These are phyloP conservation scores for Whitmania pigra DNA, from an alignment of 1,140 invertebrate species.

Conservation along the genomic window DNA sequence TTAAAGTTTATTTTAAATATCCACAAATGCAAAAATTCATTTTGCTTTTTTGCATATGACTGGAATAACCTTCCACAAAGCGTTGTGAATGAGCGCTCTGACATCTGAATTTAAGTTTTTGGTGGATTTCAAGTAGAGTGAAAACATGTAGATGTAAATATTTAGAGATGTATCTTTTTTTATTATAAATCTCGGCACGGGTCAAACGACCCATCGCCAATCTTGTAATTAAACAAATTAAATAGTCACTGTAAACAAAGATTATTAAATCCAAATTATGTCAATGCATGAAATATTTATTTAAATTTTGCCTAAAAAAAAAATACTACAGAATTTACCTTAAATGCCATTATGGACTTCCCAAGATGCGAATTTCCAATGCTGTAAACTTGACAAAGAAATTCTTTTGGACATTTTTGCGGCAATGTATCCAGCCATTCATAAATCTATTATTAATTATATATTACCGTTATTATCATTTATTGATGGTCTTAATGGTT, in stretches of 20 bases:
- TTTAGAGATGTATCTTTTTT: too few species aligned
- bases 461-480: too few species aligned
- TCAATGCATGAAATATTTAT: too few species aligned
- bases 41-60: neutral
- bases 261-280: too few species aligned
- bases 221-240: too few species aligned
- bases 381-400: conserved; percentile 5
- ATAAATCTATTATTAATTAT: conserved; percentile 3
- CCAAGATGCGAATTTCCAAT: conserved; percentile 1
- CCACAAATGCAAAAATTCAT: neutral
- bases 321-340: neutral
- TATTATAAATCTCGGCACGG: too few species aligned
- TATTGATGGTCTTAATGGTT: too few species aligned
- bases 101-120: neutral
- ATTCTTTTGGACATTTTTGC: neutral
- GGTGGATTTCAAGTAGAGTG: neutral
- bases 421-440: conserved; percentile 3
- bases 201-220: too few species aligned
- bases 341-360: conserved; percentile 2
- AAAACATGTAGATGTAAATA: neutral
- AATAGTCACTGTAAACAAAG: too few species aligned
- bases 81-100: neutral
- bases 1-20: too few species aligned
- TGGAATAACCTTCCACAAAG: neutral
- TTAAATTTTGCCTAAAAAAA: too few species aligned